Conservation (phyloP, 2,888 invertebrate genomes). For the Cantharis nigra region DNA sequence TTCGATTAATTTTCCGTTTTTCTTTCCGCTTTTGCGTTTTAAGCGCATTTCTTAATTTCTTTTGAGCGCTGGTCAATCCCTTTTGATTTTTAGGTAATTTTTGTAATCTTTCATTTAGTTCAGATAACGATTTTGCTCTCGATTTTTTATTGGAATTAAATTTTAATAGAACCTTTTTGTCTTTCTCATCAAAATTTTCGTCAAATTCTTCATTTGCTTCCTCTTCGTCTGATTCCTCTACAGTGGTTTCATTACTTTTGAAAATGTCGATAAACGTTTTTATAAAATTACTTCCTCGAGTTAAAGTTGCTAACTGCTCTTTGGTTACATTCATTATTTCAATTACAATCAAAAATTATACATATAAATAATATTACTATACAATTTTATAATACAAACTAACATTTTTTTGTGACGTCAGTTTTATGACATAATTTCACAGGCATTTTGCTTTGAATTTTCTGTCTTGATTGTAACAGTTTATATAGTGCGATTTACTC, state of each 20-base stretch:
- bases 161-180: conserved; percentile 34
- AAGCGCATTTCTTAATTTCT: conserved; percentile 68
- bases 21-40: conserved; percentile 69
- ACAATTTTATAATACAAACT: too few relatives aligned
- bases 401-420: too few relatives aligned
- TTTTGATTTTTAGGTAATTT: conserved; percentile 64
- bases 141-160: conserved; percentile 48
- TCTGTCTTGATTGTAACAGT: too few relatives aligned
- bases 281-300: conserved; percentile 63
- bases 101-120: conserved; percentile 67
- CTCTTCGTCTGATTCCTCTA: background rate
- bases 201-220: conserved; percentile 43
- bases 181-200: conserved; percentile 51
- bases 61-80: conserved; percentile 67
- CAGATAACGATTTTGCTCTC: conserved; percentile 66
- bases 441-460: too few relatives aligned
- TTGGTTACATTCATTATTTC: background rate
- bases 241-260: conserved; percentile 52
- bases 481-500: too few relatives aligned
- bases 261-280: conserved; percentile 62
- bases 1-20: conserved; percentile 61
- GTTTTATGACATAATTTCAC: too few relatives aligned
- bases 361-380: too few relatives aligned
- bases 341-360: too few relatives aligned
- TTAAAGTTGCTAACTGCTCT: conserved; percentile 45